Percentiles rank a stretch among this genome's conserved stretches.
Conservation (phyloP, 2,113 vertebrate species). For the Felis catus region F.catus_Fca126_mat1.0 CM031416.1:38240501-38241000, state of each 20-base stretch:
- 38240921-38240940: no score
- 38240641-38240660: slow-evolving; percentile 13
- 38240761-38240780: not conserved
- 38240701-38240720: not conserved
- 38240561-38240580: not conserved
- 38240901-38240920: no score
- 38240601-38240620: not conserved
- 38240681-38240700: not conserved
- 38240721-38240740: not conserved
- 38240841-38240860: not conserved
- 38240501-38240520: not conserved
- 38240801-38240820: not conserved
- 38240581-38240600: not conserved
- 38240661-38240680: not conserved
- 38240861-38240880: no score
- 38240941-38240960: no score
- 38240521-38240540: not conserved
- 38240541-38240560: not conserved
- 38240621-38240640: not conserved
- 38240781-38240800: not conserved
- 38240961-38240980: no score
- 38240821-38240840: not conserved
- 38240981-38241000: no score
- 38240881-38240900: no score
- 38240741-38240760: not conserved